Base-by-base conservation (phyloP, 2,888 invertebrate species). In the Periphyllus acericola region DNA sequence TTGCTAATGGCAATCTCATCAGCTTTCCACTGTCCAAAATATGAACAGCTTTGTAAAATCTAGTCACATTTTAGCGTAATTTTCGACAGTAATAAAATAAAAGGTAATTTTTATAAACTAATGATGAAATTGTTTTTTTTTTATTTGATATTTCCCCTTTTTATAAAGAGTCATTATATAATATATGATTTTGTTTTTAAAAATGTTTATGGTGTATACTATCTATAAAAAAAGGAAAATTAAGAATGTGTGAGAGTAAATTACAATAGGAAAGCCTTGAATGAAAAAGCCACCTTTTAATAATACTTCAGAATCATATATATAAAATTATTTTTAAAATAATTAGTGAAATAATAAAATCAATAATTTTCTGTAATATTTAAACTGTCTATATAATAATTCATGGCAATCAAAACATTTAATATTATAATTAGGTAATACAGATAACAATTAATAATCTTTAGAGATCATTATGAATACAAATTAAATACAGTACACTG, bases 1-100 rank as follows among this genome's bases (percentile, higher is more conserved):
- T 99, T 92, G 98, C 96, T 0, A 94, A 94, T 89, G 96, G 96
- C 68, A 99, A 99, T 92, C 92, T 98, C 75, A 92, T 94, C 36
- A 90, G 72, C 81, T 80, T 89, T 66, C 89, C 82, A 60, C 32
- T 25, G 34, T 84, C 78, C 5, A 85, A 89, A 85, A 34, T 89
- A 55, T 87, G 9, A 87, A 25, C 9, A 74, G 4, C 1, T 3
- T 25, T 72, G 40, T 40, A 81, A 80, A 80, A 80, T 60, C 14
- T 87, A 87, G 86, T 87, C 74, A 80, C 1, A 46, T 46, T 76
- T 84, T 84, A 84, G 66, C 60, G 4, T 75, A 75, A 21, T 32
- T 32, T n/a, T 25, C n/a, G 14, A 79, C 25, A 60, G 34, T 79
- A 34, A 21, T 36, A 66, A 66, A 80, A 80, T 80, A 66, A 36